Evolutionary conservation across 2,113 vertebrate species (phyloP), one percentile per base, ranked within the genome.

Genomic region (Neofelis nebulosa): DNA sequence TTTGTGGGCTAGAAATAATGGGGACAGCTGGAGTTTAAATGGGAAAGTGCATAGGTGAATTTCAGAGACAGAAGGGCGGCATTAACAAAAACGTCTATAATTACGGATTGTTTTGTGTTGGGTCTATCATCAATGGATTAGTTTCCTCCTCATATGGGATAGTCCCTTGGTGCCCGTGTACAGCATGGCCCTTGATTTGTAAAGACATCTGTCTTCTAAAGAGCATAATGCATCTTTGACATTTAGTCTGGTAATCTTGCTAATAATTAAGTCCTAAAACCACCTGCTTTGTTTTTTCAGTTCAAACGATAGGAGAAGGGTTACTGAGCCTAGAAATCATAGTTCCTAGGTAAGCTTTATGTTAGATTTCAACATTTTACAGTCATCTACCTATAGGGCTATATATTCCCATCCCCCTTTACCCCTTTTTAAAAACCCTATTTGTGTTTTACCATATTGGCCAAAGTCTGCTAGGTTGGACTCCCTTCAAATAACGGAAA

Each of bases 401-500:
- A 29, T 65, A 31, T 55, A 55, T 23, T 50, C 33, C n/a, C 57
- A 76, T 27, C 5, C 36, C 57, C 63, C 45, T 61, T 45, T 76
- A 13, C 50, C 14, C 48, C 79, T 29, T 69, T 82, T 63, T 61
- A 23, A 21, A 79, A 94, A n/a, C 10, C 27, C n/a, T 84, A 19
- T 81, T 89, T 93, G n/a, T 93, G n/a, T 65, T 93, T 61, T 92
- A 85, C 18, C n/a, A 33, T 86, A 68, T 57, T 69, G 89, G 85
- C 25, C 69, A 79, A 94, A 93, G 76, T 97, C 87, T 90, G 38
- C 11, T 65, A 76, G 50, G 55, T 61, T 91, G 71, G 45, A 85
- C 76, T 93, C 85, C 85, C 38, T 96, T 91, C 48, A 76, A 1
- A 89, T 85, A 94, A 78, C 55, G 93, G 6, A 96, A 69, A 92